Base-by-base conservation (phyloP, 2,797 vertebrate genomes). In the Diplodus sargus region DNA sequence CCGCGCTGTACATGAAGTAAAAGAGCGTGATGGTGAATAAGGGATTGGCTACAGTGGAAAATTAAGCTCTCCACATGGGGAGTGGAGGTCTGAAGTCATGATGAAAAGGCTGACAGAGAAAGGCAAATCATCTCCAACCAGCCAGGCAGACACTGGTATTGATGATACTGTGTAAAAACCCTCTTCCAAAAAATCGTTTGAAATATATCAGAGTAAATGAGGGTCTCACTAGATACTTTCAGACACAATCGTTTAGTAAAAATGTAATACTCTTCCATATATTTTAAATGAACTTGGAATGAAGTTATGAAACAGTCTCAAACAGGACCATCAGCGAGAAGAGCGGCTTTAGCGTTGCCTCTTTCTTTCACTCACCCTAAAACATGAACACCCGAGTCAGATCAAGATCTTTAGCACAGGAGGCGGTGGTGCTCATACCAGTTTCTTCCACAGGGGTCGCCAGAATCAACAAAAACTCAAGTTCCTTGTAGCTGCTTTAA, bases 11-110 rank as follows among this genome's bases (percentile, higher is more conserved):
- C 61, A 52, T 16, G 49, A 72, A 45, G 54, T 15, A 57, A 76
- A 74, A 48, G n/a, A 63, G 49, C 9, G 22, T 60, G 60, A 70
- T 59, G 34, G 54, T 63, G 58, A 59, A 74, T 63, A 39, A 60
- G 18, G 25, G 64, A 65, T 76, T 73, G 57, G 22, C 28, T 10
- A 4, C 43, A 23, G 57, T 11, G 30, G 45, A 79, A 81, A 81
- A 71, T 84, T 2, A 78, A 83, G 42, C 58, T 76, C 49, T 73
- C 16, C 11, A 53, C 47, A 63, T 39, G 25, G 64, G 28, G 17
- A 57, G n/a, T 25, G 43, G 15, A 77, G n/a, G 11, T 6, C 20
- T 54, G 20, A 53, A 49, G 69, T 60, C 20, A 42, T 54, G 17
- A 63, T 75, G 20, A 69, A 77, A 77, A 62, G 16, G 28, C 34